Base-by-base conservation (phyloP, 1,140 invertebrate genomes). In the Trachymyrmex septentrionalis region DNA sequence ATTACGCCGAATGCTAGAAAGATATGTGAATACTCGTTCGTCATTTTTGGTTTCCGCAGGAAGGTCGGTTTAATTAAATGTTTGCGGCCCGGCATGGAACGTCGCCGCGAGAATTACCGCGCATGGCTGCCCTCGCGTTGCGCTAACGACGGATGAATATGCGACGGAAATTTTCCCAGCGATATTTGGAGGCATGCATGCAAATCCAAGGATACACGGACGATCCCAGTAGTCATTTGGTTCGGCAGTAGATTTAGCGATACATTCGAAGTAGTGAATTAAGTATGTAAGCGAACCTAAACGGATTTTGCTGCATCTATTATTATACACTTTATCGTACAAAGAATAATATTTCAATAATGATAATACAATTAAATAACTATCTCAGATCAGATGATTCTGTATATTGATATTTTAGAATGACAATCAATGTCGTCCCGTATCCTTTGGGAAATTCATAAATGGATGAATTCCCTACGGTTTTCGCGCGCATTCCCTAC, bases 31-130 rank as follows among this genome's bases (percentile, higher is more conserved):
- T 27, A 34, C 50, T 14, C 34, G 21, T 48, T 21, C 50, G 34
- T 82, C 69, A 75, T 84, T 84, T 84, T 84, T 84, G 55, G 27
- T 69, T 50, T 48, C 38, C 38, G 24, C 24, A 3, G 24, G 27
- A 61, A 48, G n/a, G 24, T 61, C 48, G 69, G 38, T 73, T 84
- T 84, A 84, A 84, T 84, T 84, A 75, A 84, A 84, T 75, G 80
- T 75, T 84, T 73, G 55, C 24, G 34, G 48, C 57, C 57, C 38
- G 38, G 38, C 38, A 14, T 30, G 34, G 55, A n/a, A 21, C 38
- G 55, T 34, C 38, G 34, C 12, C 53, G 67, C 38, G 57, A 48
- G 38, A 84, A 50, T 73, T 84, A 75, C 66, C 30, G 30, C 21
- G 48, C 34, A 27, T 12, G 77, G 30, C 2, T 27, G 16, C 66